These are phyloP conservation scores for Caenorhabditis auriculariae DNA, from an alignment of 2,888 invertebrate species.

Conservation along the genomic window DNA sequence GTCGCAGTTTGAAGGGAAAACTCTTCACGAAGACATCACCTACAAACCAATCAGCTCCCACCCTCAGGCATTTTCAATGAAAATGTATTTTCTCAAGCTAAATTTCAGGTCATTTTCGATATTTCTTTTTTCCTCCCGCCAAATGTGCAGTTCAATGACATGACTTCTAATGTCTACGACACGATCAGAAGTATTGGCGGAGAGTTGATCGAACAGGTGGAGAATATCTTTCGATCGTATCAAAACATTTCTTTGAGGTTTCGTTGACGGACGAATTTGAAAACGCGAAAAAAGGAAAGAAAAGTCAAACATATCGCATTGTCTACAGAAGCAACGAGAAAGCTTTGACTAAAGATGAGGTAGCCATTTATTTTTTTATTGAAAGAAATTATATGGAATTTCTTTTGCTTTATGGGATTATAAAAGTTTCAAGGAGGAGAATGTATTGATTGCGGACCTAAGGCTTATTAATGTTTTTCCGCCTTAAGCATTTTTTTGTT, in stretches of 20 bases:
- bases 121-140: slow-evolving; percentile 92
- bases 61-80: slow-evolving; percentile 42
- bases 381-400: too few species aligned
- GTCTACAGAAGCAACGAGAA: slow-evolving; percentile 88
- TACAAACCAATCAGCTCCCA: slow-evolving; percentile 56
- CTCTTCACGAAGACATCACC: slow-evolving; percentile 69
- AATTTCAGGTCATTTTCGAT: slow-evolving; percentile 69
- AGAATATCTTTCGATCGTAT: not conserved
- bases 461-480: too few species aligned
- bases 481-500: too few species aligned
- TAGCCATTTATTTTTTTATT: too few species aligned
- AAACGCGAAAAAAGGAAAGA: slow-evolving; percentile 80
- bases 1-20: slow-evolving; percentile 80
- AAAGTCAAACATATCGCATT: slow-evolving; percentile 85
- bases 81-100: not conserved
- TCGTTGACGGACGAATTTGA: slow-evolving; percentile 77
- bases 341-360: slow-evolving; percentile 83
- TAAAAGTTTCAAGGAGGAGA: too few species aligned
- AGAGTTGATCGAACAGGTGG: slow-evolving; percentile 88
- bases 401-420: too few species aligned
- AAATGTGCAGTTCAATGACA: slow-evolving; percentile 32
- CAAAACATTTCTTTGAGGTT: slow-evolving; percentile 31
- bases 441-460: too few species aligned
- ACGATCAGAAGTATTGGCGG: slow-evolving; percentile 84
- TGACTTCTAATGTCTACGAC: slow-evolving; percentile 74